These are phyloP conservation scores for Clitarchus hookeri DNA, from an alignment of 2,888 invertebrate genomes.

Conservation along the genomic window DNA sequence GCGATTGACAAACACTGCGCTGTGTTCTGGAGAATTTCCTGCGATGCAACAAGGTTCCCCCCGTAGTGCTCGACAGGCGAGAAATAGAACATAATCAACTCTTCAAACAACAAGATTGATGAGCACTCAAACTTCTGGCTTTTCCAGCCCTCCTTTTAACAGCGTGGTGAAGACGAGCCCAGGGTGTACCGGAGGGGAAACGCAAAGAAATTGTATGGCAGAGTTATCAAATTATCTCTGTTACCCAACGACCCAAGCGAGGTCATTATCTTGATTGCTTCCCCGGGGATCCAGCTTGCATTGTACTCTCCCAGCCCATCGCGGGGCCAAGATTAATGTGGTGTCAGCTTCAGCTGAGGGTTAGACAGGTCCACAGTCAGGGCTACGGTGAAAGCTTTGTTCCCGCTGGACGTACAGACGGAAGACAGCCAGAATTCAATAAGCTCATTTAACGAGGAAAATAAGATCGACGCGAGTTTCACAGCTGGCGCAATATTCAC, in stretches of 20 bases:
- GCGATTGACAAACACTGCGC: background rate
- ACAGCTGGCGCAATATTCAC: too few relatives aligned
- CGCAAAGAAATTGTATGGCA: background rate
- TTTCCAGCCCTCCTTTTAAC: background rate
- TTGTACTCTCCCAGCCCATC: background rate
- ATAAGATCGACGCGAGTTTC: too few relatives aligned
- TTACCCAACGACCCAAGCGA: background rate
- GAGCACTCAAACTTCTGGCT: background rate
- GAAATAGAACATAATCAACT: background rate
- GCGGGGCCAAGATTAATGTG: background rate
- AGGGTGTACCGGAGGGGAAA: background rate
- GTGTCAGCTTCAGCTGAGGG: background rate
- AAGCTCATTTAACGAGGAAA: background rate
- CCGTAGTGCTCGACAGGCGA: background rate
- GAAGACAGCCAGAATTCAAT: background rate
- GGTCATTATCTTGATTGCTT: slow-evolving; percentile 7
- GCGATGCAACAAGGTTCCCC: background rate
- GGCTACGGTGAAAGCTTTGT: background rate
- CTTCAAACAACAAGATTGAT: slow-evolving; percentile 10
- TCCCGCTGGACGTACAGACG: background rate
- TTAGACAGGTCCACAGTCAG: background rate
- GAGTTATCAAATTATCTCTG: slow-evolving; percentile 5
- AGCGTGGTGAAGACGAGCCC: background rate
- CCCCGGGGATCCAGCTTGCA: background rate
- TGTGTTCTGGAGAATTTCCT: background rate